Conservation (phyloP, 2,113 vertebrate species). For the Hylia prasina region DNA sequence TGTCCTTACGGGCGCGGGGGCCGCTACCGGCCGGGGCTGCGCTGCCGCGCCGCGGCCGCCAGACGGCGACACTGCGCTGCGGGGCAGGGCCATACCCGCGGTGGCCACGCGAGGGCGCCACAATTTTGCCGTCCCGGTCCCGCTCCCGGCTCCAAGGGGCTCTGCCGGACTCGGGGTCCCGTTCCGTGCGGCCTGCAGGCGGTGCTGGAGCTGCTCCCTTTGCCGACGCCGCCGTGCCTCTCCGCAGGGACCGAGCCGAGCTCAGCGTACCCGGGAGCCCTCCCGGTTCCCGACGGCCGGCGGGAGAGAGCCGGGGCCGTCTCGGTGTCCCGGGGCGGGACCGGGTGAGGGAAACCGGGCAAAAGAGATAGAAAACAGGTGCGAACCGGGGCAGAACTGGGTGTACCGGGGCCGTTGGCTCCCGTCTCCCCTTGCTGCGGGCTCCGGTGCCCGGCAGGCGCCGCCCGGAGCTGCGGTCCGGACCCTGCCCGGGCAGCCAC, state of each 20-base stretch:
- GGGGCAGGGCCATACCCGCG: not conserved
- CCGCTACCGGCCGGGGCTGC: not conserved
- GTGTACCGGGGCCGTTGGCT: not conserved
- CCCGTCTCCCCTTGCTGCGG: too few relatives aligned
- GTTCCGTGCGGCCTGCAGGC: not conserved
- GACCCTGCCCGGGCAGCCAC: not conserved
- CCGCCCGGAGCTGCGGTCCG: not conserved
- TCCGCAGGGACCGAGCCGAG: not conserved
- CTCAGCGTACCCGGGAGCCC: not conserved
- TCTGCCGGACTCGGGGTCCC: not conserved
- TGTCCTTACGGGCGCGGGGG: not conserved
- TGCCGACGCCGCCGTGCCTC: not conserved
- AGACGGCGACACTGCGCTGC: not conserved
- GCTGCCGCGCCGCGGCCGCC: not conserved
- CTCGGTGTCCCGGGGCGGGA: not conserved
- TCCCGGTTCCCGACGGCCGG: not conserved
- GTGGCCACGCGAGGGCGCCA: not conserved
- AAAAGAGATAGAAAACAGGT: not conserved
- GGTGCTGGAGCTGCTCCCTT: not conserved
- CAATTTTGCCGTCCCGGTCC: fast-evolving
- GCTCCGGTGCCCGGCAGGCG: not conserved
- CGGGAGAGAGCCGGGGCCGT: not conserved
- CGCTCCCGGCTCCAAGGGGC: not conserved
- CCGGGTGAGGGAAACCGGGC: not conserved
- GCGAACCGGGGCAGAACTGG: not conserved